phyloP scores from a whole-genome alignment of 2,797 vertebrate genomes.

The Salmo trutta region DNA sequence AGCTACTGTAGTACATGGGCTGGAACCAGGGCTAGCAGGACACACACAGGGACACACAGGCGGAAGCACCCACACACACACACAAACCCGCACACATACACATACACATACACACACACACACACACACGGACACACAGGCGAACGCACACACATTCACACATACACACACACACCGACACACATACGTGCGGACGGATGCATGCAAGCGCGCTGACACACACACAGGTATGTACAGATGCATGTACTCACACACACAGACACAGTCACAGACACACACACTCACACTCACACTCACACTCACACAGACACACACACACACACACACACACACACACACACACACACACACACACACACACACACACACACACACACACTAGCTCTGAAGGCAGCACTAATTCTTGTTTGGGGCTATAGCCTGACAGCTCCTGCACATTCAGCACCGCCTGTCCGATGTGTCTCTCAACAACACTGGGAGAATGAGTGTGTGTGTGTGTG shows the following conservation, averaged over 20 bases:
- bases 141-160: too few relatives aligned
- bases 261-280: neutral
- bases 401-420: slow-evolving; percentile 67
- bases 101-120: neutral
- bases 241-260: neutral
- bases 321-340: too few relatives aligned
- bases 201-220: neutral
- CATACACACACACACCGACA: too few relatives aligned
- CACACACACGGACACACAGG: neutral
- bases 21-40: slow-evolving; percentile 46
- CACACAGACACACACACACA: too few relatives aligned
- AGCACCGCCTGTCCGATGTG: slow-evolving; percentile 66
- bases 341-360: too few relatives aligned
- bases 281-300: too few relatives aligned
- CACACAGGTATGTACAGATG: neutral
- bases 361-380: too few relatives aligned
- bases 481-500: too few relatives aligned
- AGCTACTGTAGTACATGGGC: slow-evolving; percentile 73
- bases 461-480: too few relatives aligned
- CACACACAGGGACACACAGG: slow-evolving; percentile 13
- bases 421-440: slow-evolving; percentile 73
- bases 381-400: slow-evolving; percentile 62
- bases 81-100: neutral
- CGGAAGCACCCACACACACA: too few relatives aligned
- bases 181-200: neutral